Base-by-base conservation (phyloP, 2,888 invertebrate species). In the Xestia sexstrigata region DNA sequence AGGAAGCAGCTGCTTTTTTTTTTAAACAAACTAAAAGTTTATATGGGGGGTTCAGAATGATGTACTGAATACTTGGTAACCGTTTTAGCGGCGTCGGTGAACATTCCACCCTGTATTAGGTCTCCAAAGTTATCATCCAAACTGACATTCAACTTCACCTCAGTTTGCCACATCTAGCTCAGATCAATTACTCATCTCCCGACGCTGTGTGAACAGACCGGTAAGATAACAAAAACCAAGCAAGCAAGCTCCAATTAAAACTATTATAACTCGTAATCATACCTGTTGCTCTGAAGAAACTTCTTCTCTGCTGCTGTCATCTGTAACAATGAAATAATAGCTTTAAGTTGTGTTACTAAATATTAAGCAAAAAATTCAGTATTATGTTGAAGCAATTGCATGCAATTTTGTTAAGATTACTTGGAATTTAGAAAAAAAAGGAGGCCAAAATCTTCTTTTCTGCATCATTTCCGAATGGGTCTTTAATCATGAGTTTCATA, bases 271-370 rank as follows among this genome's bases (percentile, higher is more conserved):
- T 74, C 3, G 52, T 74, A 70, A 78, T 87, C 93, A 89, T 91
- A 96, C 97, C 96, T 96, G 96, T 89, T 96, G 94, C 88, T 96
- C 97, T 78, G 96, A 94, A 81, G 95, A 93, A 79, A 96, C 94
- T 88, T 94, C 95, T 89, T 95, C 93, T 91, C 97, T 93, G 86
- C 95, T 95, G 92, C 96, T 96, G 91, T 96, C 96, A 96, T 96
- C 97, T 96, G 96, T 76, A 96, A 96, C 92, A 93, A 94, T 69
- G 52, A 86, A 86, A 87, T 65, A 83, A 88, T 73, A 68, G 20
- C 74, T 55, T 86, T 42, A 72, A 67, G 72, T 70, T 47, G 39
- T 26, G 39, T 71, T 74, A 60, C 42, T 62, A 45, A 72, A 58
- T 49, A 49, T n/a, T 35, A 20, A 58, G 60, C 11, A 42, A 47